Conservation (phyloP, 64 coral and sea anemone genomes). For the Exaiptasia diaphana region DNA sequence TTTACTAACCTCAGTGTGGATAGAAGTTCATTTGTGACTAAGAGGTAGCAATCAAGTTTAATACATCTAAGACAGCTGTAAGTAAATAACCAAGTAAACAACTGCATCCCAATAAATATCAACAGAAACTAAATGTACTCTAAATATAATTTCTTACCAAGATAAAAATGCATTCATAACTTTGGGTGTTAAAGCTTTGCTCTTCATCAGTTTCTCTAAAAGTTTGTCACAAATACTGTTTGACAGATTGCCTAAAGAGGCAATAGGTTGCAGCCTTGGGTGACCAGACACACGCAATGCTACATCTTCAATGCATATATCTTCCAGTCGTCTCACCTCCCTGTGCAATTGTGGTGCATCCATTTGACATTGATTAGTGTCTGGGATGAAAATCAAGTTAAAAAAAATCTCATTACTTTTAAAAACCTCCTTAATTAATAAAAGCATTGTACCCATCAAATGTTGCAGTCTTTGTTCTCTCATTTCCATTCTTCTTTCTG, state of each 20-base stretch:
- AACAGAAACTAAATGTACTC: background rate
- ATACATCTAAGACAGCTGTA: conserved; percentile 63
- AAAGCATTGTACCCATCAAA: background rate
- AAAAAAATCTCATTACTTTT: too few relatives aligned
- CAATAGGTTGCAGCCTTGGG: conserved; percentile 42
- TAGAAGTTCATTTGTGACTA: conserved; percentile 87
- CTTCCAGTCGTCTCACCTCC: conserved; percentile 53
- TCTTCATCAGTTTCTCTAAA: conserved; percentile 63
- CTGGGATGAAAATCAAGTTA: conserved; percentile 2
- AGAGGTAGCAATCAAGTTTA: conserved; percentile 75
- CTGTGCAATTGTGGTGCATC: conserved; percentile 50
- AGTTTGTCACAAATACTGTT: conserved; percentile 80
- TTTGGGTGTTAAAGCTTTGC: conserved; percentile 76
- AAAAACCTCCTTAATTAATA: background rate
- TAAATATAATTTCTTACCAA: conserved; percentile 44
- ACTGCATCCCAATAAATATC: too few relatives aligned
- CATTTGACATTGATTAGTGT: conserved; percentile 5
- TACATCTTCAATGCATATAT: conserved; percentile 62
- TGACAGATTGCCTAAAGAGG: conserved; percentile 60
- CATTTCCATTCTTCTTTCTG: conserved; percentile 65
- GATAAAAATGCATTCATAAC: conserved; percentile 74
- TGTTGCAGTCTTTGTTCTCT: conserved; percentile 30
- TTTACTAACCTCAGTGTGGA: conserved; percentile 68
- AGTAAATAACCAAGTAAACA: too few relatives aligned
- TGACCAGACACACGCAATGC: conserved; percentile 65